Evolutionary conservation across 1,140 invertebrate species (phyloP), one percentile per base, ranked within the genome.

Genomic region (Polypedilum vanderplanki): DNA sequence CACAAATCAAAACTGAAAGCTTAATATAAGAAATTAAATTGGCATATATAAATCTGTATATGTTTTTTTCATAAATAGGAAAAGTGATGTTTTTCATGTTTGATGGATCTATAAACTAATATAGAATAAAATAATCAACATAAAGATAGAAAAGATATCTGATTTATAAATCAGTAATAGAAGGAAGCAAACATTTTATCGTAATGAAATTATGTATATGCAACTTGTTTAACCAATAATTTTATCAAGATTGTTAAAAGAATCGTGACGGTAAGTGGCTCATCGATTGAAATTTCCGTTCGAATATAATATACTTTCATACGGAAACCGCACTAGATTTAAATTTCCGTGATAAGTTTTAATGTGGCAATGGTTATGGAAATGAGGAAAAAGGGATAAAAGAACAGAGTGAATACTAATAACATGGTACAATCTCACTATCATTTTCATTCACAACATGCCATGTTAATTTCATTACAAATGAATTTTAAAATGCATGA

Each of bases 241-340:
- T 33, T 33, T 33, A 33, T 33, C 24, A 33, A 3, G 24, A 33
- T 33, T 33, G 24, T 33, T 33, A 33, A 33, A 33, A 5, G 24
- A 33, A 33, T 15, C 46, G 46, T 57, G 46, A 57, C 46, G 46
- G 46, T 57, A 57, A 57, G n/a, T 57, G 46, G 46, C n/a, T 57
- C 46, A 57, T 57, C n/a, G 46, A 57, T 57, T 57, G 46, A n/a
- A 57, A 57, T 57, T 57, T 57, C 46, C 46, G 46, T 57, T 15
- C n/a, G 12, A 12, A 3, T 57, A 15, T 1, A 57, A 3, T 33
- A 33, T 33, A 33, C 5, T 33, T 57, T 57, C n/a, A 57, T 15
- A 1, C 46, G 46, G 46, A 57, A n/a, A 5, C 2, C 24, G 24
- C 24, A 33, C 5, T 33, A 33, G 24, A 15, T 57, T 57, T n/a